Percentiles rank a stretch among this genome's conserved stretches.
phyloP scores from a whole-genome alignment of 2,888 invertebrate genomes.

The Trypoxylon attenuatum region DNA sequence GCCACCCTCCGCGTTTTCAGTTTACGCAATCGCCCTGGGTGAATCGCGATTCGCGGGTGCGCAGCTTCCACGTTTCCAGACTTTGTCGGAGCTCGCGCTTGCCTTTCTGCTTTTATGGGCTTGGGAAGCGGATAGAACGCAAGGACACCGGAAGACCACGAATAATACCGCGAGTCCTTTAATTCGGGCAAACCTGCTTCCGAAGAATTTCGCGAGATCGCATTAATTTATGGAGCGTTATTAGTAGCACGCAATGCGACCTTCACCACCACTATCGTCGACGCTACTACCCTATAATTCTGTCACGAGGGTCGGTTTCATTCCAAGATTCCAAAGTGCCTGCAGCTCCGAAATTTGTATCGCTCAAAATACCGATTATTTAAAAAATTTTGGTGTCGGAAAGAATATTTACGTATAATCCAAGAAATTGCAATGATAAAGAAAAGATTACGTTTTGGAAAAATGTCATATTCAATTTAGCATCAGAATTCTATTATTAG shows the following conservation, averaged over 20 bases:
- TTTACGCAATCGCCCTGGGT: constrained; percentile 48
- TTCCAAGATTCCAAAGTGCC: too few species aligned
- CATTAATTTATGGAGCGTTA: constrained; percentile 29
- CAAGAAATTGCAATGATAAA: too few species aligned
- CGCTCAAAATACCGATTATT: too few species aligned
- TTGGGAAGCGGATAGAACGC: constrained; percentile 30
- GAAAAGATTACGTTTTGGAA: too few species aligned
- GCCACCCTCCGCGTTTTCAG: constrained; percentile 43
- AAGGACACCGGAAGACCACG: constrained; percentile 43
- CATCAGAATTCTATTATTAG: too few species aligned
- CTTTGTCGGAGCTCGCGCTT: constrained; percentile 9
- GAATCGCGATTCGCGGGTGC: constrained; percentile 37
- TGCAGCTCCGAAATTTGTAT: too few species aligned
- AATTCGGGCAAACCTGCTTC: neutral
- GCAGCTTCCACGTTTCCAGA: constrained; percentile 43
- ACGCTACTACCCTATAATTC: too few species aligned
- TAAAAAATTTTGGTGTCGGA: too few species aligned
- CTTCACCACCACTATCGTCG: neutral
- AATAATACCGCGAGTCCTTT: constrained; percentile 1
- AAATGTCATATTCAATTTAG: too few species aligned
- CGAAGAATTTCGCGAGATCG: constrained; percentile 21
- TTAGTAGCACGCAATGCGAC: constrained; percentile 39
- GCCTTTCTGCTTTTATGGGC: constrained; percentile 44
- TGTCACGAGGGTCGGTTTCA: too few species aligned
- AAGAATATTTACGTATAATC: too few species aligned